These are phyloP conservation scores for Drosophila sp. DNA, from an alignment of 1,140 invertebrate genomes.

Conservation along the genomic window DNA sequence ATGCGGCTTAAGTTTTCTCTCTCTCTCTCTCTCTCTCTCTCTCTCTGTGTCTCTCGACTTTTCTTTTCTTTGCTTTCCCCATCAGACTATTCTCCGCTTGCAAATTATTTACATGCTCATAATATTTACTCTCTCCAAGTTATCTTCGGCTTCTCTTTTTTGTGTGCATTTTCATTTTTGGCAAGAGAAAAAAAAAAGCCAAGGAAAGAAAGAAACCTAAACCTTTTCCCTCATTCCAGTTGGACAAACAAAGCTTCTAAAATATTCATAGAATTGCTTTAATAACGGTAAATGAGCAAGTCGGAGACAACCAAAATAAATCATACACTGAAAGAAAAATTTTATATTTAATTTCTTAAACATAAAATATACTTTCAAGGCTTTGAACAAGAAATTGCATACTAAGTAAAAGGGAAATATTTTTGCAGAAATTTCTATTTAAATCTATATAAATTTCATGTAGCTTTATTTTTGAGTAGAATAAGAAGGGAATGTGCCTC, in stretches of 20 bases:
- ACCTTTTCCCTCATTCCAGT: conserved; percentile 55
- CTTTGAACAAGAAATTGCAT: no score
- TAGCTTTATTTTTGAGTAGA: no score
- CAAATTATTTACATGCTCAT: conserved; percentile 61
- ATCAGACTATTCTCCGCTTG: conserved; percentile 26
- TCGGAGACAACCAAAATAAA: conserved; percentile 41
- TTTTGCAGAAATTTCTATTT: no score
- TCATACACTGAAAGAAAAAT: conserved; percentile 1
- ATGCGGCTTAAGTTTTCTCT: conserved; percentile 58
- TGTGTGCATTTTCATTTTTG: conserved; percentile 20
- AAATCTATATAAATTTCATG: no score
- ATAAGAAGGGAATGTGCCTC: no score
- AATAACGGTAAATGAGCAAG: conserved; percentile 75
- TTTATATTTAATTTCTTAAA: no score
- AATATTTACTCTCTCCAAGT: conserved; percentile 57
- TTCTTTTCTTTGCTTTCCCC: background rate
- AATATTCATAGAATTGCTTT: conserved; percentile 81
- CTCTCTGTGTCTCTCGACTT: background rate
- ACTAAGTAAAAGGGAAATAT: no score
- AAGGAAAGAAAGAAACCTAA: conserved; percentile 55
- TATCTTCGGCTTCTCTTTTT: conserved; percentile 31
- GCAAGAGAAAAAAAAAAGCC: no score
- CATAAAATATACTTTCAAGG: no score
- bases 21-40: background rate
- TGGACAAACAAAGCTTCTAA: conserved; percentile 63